These are phyloP conservation scores for Eubucco bourcierii DNA, from an alignment of 2,113 vertebrate species.

Conservation along the genomic window DNA sequence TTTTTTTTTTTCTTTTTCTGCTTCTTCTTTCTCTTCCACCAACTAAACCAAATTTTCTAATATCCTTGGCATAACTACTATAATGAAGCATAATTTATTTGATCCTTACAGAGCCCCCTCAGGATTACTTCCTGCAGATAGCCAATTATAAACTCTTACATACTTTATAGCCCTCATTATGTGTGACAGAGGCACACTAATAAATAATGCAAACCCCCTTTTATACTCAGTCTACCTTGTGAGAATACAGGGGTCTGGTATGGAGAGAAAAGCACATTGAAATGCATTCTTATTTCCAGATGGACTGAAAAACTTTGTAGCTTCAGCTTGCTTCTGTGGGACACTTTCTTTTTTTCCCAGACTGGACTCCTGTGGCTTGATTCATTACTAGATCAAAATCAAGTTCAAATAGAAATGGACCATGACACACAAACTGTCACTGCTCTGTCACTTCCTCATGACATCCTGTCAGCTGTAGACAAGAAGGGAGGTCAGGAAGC, in stretches of 20 bases:
- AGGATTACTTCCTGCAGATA: slow-evolving; percentile 56
- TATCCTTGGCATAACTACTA: slow-evolving; percentile 59
- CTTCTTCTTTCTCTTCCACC: slow-evolving; percentile 20
- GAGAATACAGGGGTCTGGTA: slow-evolving; percentile 28
- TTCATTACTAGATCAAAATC: slow-evolving; percentile 54
- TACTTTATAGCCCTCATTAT: slow-evolving; percentile 60
- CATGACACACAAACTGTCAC: slow-evolving; percentile 4
- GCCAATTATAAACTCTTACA: slow-evolving; percentile 69
- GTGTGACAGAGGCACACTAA: slow-evolving; percentile 59
- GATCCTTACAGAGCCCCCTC: slow-evolving; percentile 50
- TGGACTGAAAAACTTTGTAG: slow-evolving; percentile 35
- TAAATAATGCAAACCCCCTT: slow-evolving; percentile 64
- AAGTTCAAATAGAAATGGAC: slow-evolving; percentile 42
- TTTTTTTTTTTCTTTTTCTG: neutral
- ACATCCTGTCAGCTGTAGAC: slow-evolving; percentile 25
- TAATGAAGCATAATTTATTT: slow-evolving; percentile 72
- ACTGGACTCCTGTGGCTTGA: slow-evolving; percentile 31
- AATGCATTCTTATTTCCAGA: slow-evolving; percentile 55
- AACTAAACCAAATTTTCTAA: slow-evolving; percentile 61
- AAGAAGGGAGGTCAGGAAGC: slow-evolving; percentile 19
- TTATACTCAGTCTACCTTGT: slow-evolving; percentile 45
- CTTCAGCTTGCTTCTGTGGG: slow-evolving; percentile 6
- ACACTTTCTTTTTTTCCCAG: neutral
- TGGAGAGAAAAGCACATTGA: neutral
- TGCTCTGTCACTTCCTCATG: slow-evolving; percentile 17